Evolutionary conservation across 2,888 invertebrate genomes (phyloP).

Genomic region (Saturnia japonica): DNA sequence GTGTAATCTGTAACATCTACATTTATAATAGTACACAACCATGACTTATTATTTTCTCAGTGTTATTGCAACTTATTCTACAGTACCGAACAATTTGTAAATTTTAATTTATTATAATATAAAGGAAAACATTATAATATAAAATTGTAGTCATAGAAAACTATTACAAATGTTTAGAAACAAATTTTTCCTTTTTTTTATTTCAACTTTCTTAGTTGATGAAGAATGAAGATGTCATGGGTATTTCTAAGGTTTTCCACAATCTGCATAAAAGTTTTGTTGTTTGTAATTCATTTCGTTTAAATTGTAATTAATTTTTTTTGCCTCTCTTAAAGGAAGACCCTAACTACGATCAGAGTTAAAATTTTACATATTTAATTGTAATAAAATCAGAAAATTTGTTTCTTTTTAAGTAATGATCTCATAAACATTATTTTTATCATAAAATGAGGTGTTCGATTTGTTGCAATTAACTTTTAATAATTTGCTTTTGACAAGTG

Average conservation of each 20-base stretch:
- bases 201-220: background rate
- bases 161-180: background rate
- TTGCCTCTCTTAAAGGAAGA: too few species aligned
- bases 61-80: constrained; percentile 16
- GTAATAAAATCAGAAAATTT: background rate
- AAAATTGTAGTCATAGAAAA: background rate
- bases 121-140: background rate
- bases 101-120: constrained; percentile 5
- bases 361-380: too few species aligned
- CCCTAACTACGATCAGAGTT: too few species aligned
- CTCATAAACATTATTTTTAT: background rate
- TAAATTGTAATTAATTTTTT: too few species aligned
- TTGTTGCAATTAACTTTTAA: background rate
- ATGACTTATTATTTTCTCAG: constrained; percentile 58
- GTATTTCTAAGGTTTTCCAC: too few species aligned
- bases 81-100: constrained; percentile 3
- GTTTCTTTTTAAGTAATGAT: background rate
- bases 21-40: constrained; percentile 72
- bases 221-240: too few species aligned
- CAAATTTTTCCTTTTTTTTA: background rate
- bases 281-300: too few species aligned
- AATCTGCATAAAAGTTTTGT: too few species aligned
- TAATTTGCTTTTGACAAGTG: background rate
- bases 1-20: constrained; percentile 12
- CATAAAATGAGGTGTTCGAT: background rate